phyloP scores from a whole-genome alignment of 1,140 invertebrate species.

The Phymorhynchus buccinoides region DNA sequence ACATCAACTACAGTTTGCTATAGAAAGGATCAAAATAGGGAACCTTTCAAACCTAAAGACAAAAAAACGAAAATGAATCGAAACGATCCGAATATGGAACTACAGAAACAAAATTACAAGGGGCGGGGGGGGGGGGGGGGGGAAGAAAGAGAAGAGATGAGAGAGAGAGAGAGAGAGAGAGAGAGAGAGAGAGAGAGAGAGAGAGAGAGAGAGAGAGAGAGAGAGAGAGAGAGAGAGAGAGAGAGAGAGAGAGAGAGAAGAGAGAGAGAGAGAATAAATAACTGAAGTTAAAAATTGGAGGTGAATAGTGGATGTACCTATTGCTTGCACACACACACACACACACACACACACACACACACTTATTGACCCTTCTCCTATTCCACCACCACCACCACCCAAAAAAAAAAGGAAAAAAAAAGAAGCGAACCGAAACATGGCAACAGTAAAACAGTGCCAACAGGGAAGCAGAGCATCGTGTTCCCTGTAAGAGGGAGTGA shows the following conservation, averaged over 20 bases:
- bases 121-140: background rate
- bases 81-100: background rate
- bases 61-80: background rate
- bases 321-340: background rate
- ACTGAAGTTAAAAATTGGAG: too few relatives aligned
- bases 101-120: background rate
- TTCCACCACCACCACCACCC: background rate
- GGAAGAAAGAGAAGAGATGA: background rate
- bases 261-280: background rate
- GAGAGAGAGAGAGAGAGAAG: constrained; percentile 13
- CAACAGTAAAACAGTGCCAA: too few relatives aligned
- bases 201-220: constrained; percentile 5
- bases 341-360: background rate
- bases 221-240: constrained; percentile 8
- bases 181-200: background rate
- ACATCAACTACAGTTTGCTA: too few relatives aligned
- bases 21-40: too few relatives aligned
- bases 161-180: background rate
- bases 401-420: background rate
- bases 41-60: too few relatives aligned
- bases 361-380: background rate
- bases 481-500: background rate
- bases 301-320: too few relatives aligned
- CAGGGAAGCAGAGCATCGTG: background rate
- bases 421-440: too few relatives aligned